Percentiles rank a stretch among this genome's conserved stretches.
These are phyloP conservation scores for Pantelozetes paolii DNA, from an alignment of 2,888 invertebrate species.

Conservation along the genomic window DNA sequence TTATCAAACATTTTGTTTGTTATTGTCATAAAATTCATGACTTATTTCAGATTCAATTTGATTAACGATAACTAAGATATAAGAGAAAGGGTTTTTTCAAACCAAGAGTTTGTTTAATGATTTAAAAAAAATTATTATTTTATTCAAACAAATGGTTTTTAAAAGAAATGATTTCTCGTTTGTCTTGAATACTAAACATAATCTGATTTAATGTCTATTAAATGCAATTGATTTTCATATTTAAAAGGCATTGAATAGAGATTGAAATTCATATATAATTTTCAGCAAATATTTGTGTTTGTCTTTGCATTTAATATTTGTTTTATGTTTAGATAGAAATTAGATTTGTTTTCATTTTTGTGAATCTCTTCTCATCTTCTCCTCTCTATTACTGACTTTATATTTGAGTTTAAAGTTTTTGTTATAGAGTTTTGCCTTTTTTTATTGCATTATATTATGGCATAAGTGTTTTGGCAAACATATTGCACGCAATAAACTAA, in stretches of 20 bases:
- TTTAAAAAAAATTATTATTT: too few species aligned
- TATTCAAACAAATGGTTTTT: background rate
- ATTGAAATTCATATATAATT: too few species aligned
- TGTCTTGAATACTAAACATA: too few species aligned
- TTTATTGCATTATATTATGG: constrained; percentile 16
- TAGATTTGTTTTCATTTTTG: background rate
- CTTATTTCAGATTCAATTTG: background rate
- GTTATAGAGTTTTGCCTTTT: background rate
- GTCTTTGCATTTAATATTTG: constrained; percentile 3
- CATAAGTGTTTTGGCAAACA: constrained; percentile 20
- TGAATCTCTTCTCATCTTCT: background rate
- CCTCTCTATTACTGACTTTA: background rate
- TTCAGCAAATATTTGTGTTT: background rate
- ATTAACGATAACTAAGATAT: background rate
- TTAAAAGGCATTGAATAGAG: background rate
- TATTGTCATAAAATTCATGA: background rate
- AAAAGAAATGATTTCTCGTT: background rate
- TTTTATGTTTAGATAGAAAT: background rate
- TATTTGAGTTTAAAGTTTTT: constrained; percentile 5
- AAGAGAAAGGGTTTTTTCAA: too few species aligned
- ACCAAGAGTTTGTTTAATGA: too few species aligned
- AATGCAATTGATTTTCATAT: background rate
- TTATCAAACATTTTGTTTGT: background rate
- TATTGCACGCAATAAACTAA: constrained; percentile 5
- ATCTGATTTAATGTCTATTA: background rate